Evolutionary conservation across 2,888 invertebrate genomes (phyloP), one percentile per base, ranked within the genome.

Genomic region (Tribolium freemani): DNA sequence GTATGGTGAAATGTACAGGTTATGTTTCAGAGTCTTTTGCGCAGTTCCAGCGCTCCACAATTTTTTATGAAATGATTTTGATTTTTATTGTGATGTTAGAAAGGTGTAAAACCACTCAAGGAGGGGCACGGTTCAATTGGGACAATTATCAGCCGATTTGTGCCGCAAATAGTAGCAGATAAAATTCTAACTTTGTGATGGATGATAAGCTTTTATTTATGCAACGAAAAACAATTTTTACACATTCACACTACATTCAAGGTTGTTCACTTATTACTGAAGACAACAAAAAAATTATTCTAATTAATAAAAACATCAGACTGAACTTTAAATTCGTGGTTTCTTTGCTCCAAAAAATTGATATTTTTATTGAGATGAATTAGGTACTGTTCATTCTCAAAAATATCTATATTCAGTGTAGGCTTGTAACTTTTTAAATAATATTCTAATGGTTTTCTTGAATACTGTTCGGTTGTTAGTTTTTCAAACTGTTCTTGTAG

Each of bases 271-370:
- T 26, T 26, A 26, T 3, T 26, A 26, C 26, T 3, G 2, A 26
- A 26, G 26, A 26, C 26, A 26, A 26, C 26, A 26, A 26, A 26
- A n/a, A 1, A 26, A 26, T 26, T 26, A 5, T 5, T 26, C 26
- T 38, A 38, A 38, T 38, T 38, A 38, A 38, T 38, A 2, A 8
- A 38, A 38, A 38, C n/a, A 2, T 53, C 21, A 53, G 2, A n/a
- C 58, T 58, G 58, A 11, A 46, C 9, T 20, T 46, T 46, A 13
- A 20, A 5, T 46, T 60, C 60, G 2, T 21, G 16, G 20, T 60
- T 60, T 20, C 26, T 60, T 13, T 60, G 20, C n/a, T 60, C 10
- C 46, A 60, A 26, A 60, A 60, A 60, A 6, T 46, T 31, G 6
- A 60, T 60, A 20, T 60, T 60, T 6, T 46, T 60, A 6, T 16